Conservation (phyloP, 2,113 vertebrate genomes). For the Ia io region DNA sequence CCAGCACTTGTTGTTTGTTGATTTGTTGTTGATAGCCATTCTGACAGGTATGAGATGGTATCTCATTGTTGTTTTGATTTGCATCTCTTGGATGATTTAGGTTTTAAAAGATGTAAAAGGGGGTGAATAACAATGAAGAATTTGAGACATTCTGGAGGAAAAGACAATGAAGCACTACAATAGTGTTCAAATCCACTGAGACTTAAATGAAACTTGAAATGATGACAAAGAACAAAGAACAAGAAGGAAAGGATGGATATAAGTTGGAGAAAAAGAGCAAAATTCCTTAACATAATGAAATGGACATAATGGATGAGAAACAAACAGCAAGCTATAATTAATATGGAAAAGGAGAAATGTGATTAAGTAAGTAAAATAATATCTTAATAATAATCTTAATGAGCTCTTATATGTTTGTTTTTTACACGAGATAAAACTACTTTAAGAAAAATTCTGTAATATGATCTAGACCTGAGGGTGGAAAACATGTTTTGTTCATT, state of each 20-base stretch:
- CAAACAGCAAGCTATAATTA: slow-evolving; percentile 38
- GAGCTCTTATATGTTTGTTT: background rate
- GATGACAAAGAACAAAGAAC: background rate
- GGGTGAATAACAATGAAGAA: background rate
- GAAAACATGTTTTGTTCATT: slow-evolving; percentile 36
- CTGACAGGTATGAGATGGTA: too few relatives aligned
- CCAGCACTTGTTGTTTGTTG: too few relatives aligned
- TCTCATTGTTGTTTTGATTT: too few relatives aligned
- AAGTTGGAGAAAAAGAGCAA: background rate
- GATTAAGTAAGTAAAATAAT: slow-evolving; percentile 28
- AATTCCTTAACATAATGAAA: slow-evolving; percentile 15
- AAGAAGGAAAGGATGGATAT: background rate
- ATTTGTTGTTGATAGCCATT: too few relatives aligned
- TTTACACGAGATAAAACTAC: slow-evolving; percentile 5
- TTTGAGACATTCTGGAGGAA: background rate
- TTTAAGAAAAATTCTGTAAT: slow-evolving; percentile 36
- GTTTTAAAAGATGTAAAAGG: background rate
- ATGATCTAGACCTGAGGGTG: slow-evolving; percentile 7
- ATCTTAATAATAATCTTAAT: slow-evolving; percentile 55
- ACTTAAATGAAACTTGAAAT: background rate
- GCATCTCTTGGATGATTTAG: too few relatives aligned
- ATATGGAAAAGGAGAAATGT: background rate
- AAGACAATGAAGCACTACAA: background rate
- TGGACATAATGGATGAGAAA: background rate
- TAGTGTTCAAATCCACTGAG: background rate